A percentile compares a stretch with the other conserved stretches of the same genome.
These are phyloP conservation scores for Oreochromis grahami DNA, from an alignment of 2,797 vertebrate genomes.

Conservation along the genomic window DNA sequence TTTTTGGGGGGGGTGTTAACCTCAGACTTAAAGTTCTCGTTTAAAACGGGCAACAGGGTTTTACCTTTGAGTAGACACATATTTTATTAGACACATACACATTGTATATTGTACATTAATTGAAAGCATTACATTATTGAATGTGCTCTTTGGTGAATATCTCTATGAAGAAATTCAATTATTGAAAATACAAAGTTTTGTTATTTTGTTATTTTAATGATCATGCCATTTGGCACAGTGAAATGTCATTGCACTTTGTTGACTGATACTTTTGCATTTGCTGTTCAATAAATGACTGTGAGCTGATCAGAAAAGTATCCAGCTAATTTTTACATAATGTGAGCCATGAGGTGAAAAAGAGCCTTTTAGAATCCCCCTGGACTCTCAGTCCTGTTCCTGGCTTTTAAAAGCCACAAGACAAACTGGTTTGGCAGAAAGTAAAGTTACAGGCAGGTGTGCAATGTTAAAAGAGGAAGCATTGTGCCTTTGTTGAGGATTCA, in stretches of 20 bases:
- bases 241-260: not conserved
- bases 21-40: not conserved
- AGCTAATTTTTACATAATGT: not conserved
- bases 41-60: not conserved
- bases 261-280: not conserved
- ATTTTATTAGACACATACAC: not conserved
- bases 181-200: not conserved
- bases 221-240: not conserved
- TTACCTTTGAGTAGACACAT: not conserved
- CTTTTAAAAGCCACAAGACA: constrained; percentile 27
- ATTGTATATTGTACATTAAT: not conserved
- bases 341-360: not conserved
- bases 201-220: not conserved
- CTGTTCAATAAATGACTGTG: constrained; percentile 21
- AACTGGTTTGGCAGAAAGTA: constrained; percentile 80
- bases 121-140: not conserved
- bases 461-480: not conserved
- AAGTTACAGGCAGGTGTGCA: not conserved
- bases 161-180: not conserved
- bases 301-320: not conserved
- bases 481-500: constrained; percentile 18
- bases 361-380: not conserved
- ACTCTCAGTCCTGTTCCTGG: not conserved
- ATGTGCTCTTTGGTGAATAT: not conserved
- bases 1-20: not conserved